These are phyloP conservation scores for Macrocentrus cingulum DNA, from an alignment of 1,140 invertebrate species.

Conservation along the genomic window DNA sequence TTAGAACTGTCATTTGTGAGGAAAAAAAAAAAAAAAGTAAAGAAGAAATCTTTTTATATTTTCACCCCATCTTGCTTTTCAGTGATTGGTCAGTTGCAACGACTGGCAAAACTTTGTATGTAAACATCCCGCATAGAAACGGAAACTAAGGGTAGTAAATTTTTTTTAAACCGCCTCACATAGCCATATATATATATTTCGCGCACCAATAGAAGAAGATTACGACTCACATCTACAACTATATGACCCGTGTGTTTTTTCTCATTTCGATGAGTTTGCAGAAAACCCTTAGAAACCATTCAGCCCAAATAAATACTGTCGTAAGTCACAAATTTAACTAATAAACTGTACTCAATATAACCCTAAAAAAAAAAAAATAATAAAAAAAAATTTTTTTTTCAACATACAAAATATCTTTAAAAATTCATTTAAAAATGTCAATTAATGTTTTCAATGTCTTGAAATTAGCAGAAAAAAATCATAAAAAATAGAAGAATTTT, in stretches of 20 bases:
- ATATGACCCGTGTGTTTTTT: not conserved
- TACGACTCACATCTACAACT: slow-evolving; percentile 7
- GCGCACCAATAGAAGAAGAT: not conserved
- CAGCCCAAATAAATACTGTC: not conserved
- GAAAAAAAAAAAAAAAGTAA: no score
- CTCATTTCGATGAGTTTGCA: slow-evolving; percentile 8
- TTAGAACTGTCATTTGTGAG: no score
- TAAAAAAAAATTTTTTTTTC: no score
- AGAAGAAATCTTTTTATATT: slow-evolving; percentile 22
- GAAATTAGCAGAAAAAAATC: no score
- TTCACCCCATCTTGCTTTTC: slow-evolving; percentile 8
- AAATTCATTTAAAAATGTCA: no score
- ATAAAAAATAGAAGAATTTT: no score
- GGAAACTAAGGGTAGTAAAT: slow-evolving; percentile 2
- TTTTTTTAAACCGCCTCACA: slow-evolving; percentile 5
- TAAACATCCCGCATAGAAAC: slow-evolving; percentile 12
- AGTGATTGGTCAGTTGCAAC: not conserved
- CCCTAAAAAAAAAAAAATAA: not conserved
- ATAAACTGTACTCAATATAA: not conserved
- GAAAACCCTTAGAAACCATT: not conserved
- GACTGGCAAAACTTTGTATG: slow-evolving; percentile 18
- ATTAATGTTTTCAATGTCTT: no score
- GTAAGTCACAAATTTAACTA: not conserved
- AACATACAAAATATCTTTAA: no score
- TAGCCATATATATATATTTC: no score